Evolutionary conservation across 2,888 invertebrate genomes (phyloP), one percentile per base, ranked within the genome.

Genomic region (Spilosoma lubricipeda): DNA sequence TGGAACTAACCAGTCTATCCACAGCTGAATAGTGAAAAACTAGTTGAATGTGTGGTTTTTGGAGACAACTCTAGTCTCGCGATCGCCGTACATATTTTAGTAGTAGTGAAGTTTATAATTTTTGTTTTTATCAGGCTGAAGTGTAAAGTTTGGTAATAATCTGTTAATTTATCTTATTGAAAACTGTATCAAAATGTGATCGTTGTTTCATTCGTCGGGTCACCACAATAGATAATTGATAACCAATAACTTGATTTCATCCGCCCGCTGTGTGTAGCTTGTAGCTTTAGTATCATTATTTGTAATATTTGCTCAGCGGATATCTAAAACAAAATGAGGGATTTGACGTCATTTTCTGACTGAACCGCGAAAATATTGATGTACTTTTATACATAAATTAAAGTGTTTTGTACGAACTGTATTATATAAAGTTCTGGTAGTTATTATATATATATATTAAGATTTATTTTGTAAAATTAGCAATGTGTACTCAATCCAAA

Each of bases 401-500:
- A 86, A 81, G 75, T 80, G 83, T 90, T 91, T 87, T 86, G 82
- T 86, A 87, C 89, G 87, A 82, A 83, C 81, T 80, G 79, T 79
- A 85, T 78, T 77, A 74, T 80, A 81, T 76, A 72, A 68, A 77
- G 79, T 75, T 81, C 80, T 85, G 76, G 80, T 85, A 56, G n/a
- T 56, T n/a, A 56, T 56, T 52, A 9, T 56, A 23, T 56, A 9
- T 56, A 23, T 56, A 76, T 74, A 80, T 84, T 76, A 77, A 77
- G 70, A 75, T 76, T 84, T 85, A 85, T 86, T 84, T 87, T 87
- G 78, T 88, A 87, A 86, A 87, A 81, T 87, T 89, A 88, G 84
- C 80, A 87, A 87, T 85, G 86, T 91, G 90, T 93, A 93, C 87
- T 93, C 89, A 87, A 93, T 95, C 95, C 95, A 94, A 94, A 93